Percentiles rank a stretch among this genome's conserved stretches.
These are phyloP conservation scores for Nansenia antarctica DNA, from an alignment of 2,113 vertebrate species.

Conservation along the genomic window DNA sequence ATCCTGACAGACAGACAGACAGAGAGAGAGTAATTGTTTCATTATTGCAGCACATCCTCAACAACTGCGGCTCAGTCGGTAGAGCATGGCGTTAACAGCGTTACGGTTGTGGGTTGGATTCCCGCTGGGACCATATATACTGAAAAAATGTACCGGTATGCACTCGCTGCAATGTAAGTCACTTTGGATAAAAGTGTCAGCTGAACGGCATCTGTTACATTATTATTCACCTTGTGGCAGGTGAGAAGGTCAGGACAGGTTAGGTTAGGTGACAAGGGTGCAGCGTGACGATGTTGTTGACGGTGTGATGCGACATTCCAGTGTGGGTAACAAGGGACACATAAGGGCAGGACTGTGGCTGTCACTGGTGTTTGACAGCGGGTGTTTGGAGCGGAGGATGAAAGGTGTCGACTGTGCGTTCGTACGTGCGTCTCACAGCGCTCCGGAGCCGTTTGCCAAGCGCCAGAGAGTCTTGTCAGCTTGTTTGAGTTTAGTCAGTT, in stretches of 20 bases:
- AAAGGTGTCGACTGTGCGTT: neutral
- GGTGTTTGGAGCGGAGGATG: neutral
- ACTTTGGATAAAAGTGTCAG: too few relatives aligned
- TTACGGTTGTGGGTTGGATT: too few relatives aligned
- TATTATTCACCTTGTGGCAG: too few relatives aligned
- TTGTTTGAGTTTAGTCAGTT: neutral
- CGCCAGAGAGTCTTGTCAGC: neutral
- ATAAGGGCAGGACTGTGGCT: neutral
- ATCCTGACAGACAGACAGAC: neutral
- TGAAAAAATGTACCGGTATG: too few relatives aligned
- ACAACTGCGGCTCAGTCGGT: too few relatives aligned
- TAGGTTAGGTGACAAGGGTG: neutral
- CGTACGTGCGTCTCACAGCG: neutral
- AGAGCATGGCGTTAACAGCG: too few relatives aligned
- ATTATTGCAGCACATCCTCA: constrained; percentile 9
- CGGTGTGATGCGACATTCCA: too few relatives aligned
- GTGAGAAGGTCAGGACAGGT: too few relatives aligned
- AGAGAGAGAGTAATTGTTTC: neutral
- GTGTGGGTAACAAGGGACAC: too few relatives aligned
- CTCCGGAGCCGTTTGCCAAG: neutral
- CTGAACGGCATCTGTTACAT: too few relatives aligned
- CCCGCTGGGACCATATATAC: too few relatives aligned
- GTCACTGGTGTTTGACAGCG: neutral
- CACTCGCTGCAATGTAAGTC: too few relatives aligned
- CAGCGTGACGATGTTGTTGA: neutral